These are phyloP conservation scores for Condylura cristata DNA, from an alignment of 2,113 vertebrate species.

Conservation along the genomic window DNA sequence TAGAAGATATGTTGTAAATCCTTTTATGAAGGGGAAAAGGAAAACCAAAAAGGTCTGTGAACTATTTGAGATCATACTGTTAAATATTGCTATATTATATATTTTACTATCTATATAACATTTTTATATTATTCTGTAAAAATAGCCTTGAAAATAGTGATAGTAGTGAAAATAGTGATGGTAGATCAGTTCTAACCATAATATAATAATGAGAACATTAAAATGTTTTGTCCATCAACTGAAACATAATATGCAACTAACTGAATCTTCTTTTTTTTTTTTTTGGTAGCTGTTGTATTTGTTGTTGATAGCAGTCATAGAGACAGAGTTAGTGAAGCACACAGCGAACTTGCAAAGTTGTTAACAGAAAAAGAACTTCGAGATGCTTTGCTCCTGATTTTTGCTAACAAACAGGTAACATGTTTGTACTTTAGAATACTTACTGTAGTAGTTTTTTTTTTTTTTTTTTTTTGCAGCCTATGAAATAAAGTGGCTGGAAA, in stretches of 20 bases:
- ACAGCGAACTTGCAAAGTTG: conserved; percentile 97
- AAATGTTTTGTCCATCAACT: conserved; percentile 46
- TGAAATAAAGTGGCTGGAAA: conserved; percentile 8
- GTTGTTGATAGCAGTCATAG: conserved; percentile 98
- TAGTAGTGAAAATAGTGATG: conserved; percentile 26
- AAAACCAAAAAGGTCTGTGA: background rate
- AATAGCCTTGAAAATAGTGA: conserved; percentile 25
- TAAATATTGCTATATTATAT: background rate
- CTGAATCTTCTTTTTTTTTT: conserved; percentile 34
- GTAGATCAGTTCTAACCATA: background rate
- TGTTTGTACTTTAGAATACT: conserved; percentile 45
- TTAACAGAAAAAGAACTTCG: conserved; percentile 97
- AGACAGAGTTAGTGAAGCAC: conserved; percentile 96
- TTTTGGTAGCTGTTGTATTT: conserved; percentile 94
- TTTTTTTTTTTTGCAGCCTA: background rate
- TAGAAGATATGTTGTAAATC: conserved; percentile 10
- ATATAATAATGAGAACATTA: background rate
- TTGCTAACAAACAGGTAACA: conserved; percentile 98
- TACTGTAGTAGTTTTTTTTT: conserved; percentile 43
- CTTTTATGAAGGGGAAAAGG: background rate
- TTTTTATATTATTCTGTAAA: background rate
- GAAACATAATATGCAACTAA: conserved; percentile 51
- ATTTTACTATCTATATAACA: too few relatives aligned
- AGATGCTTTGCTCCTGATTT: conserved; percentile 97
- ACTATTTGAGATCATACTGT: conserved; percentile 17